Base-by-base conservation (phyloP, 2,113 vertebrate genomes). In the Falco punctatus region DNA sequence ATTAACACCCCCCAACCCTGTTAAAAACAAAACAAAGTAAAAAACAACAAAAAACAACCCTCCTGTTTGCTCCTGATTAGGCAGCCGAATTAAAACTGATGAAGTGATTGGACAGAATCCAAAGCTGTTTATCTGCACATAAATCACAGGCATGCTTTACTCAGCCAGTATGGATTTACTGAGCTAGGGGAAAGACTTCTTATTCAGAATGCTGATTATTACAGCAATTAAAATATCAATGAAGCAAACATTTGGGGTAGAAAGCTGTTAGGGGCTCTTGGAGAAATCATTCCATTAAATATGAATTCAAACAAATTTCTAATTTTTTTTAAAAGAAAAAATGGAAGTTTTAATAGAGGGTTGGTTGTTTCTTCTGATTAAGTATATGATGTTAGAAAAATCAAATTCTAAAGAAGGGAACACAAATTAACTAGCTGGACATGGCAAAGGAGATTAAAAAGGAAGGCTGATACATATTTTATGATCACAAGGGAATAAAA, bases 51-150 rank as follows among this genome's bases (percentile, higher is more conserved):
- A 84, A 96, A 85, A 7, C 79, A 95, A 57, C 59, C 61, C 86
- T 96, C 88, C 93, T 96, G 97, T 87, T 97, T 95, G 92, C 96
- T 86, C 92, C 97, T 97, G 96, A 97, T 97, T 97, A 97, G 90
- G 92, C 94, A 97, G 92, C 61, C 18, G 19, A 97, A 97, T 98
- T 97, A 98, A 95, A 97, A 96, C 95, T 92, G 96, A 97, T 96
- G 92, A 97, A 94, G 93, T 66, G 94, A 96, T 87, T 97, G 97
- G 97, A 86, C 40, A 57, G 73, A 65, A 95, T 91, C 95, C 97
- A 97, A 96, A 88, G 90, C 84, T 96, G 95, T 97, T 97, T 97
- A 96, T 97, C 96, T 95, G 92, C 95, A 94, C 96, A 97, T 96
- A 97, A 98, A 97, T 97, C 95, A 96, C 93, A 95, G 87, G 77